Percentiles rank a stretch among this genome's conserved stretches.
Conservation (phyloP, 2,888 invertebrate species). For the Masnerella sp. region DNA sequence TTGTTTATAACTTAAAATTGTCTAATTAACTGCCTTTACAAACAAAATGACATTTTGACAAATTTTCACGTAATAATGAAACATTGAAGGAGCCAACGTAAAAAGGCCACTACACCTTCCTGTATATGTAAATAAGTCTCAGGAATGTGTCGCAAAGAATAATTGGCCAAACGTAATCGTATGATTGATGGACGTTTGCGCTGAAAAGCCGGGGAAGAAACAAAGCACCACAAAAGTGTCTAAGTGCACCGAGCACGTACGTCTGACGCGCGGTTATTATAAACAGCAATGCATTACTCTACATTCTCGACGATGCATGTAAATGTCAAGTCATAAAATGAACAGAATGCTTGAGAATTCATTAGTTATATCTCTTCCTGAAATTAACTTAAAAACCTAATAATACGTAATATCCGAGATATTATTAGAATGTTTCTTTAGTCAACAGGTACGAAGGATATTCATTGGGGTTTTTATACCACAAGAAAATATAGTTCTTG, state of each 20-base stretch:
- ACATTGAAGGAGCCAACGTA: too few relatives aligned
- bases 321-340: constrained; percentile 40
- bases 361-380: constrained; percentile 19
- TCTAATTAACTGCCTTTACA: too few relatives aligned
- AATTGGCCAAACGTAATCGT: constrained; percentile 32
- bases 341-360: constrained; percentile 37
- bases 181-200: constrained; percentile 38
- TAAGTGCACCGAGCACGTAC: constrained; percentile 20
- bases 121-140: constrained; percentile 5
- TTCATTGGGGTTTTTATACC: too few relatives aligned
- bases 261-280: constrained; percentile 48
- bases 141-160: constrained; percentile 29
- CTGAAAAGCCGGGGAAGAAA: constrained; percentile 44
- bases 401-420: constrained; percentile 16
- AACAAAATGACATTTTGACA: background rate
- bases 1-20: too few relatives aligned
- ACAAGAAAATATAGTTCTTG: too few relatives aligned
- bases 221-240: constrained; percentile 39
- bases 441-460: too few relatives aligned
- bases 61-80: too few relatives aligned
- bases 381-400: constrained; percentile 23
- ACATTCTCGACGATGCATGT: constrained; percentile 48
- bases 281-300: constrained; percentile 42
- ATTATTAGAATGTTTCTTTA: constrained; percentile 20
- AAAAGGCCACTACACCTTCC: constrained; percentile 1